Percentiles rank a stretch among this genome's conserved stretches.
phyloP scores from a whole-genome alignment of 2,888 invertebrate species.

The Sthenelais limicola region DNA sequence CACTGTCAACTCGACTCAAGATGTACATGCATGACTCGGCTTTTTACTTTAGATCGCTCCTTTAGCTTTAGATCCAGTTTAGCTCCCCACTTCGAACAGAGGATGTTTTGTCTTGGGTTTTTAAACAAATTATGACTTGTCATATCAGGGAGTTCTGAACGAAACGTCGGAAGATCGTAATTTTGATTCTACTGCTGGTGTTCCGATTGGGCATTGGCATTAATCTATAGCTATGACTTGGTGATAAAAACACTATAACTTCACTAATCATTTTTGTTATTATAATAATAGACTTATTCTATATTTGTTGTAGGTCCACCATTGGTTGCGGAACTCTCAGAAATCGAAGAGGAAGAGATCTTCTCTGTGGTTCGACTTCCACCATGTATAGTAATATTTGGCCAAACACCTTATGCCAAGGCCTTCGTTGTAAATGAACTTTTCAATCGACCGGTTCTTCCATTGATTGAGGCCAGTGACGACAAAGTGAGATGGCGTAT shows the following conservation, averaged over 20 bases:
- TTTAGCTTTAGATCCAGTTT: too few species aligned
- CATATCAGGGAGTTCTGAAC: neutral
- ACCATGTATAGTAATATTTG: constrained; percentile 83
- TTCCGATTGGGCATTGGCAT: too few species aligned
- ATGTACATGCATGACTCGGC: too few species aligned
- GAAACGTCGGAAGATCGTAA: neutral
- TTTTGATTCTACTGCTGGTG: too few species aligned
- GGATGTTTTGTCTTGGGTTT: too few species aligned
- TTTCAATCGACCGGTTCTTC: constrained; percentile 80
- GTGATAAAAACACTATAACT: too few species aligned
- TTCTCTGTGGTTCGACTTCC: constrained; percentile 73
- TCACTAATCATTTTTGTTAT: neutral
- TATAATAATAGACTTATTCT: neutral
- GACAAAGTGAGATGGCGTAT: constrained; percentile 76
- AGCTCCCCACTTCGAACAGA: too few species aligned
- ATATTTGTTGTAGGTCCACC: constrained; percentile 40
- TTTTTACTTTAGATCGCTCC: too few species aligned
- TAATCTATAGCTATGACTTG: neutral
- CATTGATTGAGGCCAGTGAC: constrained; percentile 71
- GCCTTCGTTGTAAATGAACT: constrained; percentile 83
- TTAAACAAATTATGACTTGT: too few species aligned
- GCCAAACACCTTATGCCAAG: constrained; percentile 81
- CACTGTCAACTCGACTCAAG: too few species aligned
- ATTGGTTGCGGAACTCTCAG: constrained; percentile 46
- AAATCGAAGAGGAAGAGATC: constrained; percentile 69